Conservation (phyloP, 1,140 invertebrate species). For the Drosophila teissieri region DNA sequence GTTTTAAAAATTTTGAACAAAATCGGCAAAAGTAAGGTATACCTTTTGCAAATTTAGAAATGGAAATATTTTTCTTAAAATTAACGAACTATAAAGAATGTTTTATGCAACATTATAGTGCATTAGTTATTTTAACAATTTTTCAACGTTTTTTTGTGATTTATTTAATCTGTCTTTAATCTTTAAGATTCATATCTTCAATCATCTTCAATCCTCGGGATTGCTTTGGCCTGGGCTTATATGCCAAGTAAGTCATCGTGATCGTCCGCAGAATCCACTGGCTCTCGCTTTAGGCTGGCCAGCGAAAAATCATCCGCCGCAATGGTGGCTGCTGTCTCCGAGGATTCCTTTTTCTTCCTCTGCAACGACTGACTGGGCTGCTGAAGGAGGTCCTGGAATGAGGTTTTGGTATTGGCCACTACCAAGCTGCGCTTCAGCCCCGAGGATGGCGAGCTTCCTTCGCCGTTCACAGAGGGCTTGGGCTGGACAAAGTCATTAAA, state of each 20-base stretch:
- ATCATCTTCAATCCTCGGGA: neutral
- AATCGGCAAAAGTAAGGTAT: neutral
- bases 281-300: constrained; percentile 51
- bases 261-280: constrained; percentile 48
- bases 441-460: neutral
- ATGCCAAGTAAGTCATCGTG: constrained; percentile 53
- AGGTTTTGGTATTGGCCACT: constrained; percentile 51
- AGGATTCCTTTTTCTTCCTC: neutral
- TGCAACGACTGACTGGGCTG: neutral
- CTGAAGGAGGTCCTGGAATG: neutral
- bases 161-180: constrained; percentile 3
- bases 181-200: constrained; percentile 12
- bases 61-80: neutral
- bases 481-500: constrained; percentile 52
- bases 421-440: constrained; percentile 50
- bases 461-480: neutral
- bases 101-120: neutral
- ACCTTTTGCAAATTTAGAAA: neutral
- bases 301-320: constrained; percentile 63
- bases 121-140: constrained; percentile 1
- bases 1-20: neutral
- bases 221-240: constrained; percentile 5
- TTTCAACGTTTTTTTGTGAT: neutral
- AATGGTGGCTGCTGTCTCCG: constrained; percentile 56
- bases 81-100: neutral